Evolutionary conservation across 1,140 invertebrate species (phyloP), one percentile per base, ranked within the genome.

Genomic region (Drosophila tropicalis): DNA sequence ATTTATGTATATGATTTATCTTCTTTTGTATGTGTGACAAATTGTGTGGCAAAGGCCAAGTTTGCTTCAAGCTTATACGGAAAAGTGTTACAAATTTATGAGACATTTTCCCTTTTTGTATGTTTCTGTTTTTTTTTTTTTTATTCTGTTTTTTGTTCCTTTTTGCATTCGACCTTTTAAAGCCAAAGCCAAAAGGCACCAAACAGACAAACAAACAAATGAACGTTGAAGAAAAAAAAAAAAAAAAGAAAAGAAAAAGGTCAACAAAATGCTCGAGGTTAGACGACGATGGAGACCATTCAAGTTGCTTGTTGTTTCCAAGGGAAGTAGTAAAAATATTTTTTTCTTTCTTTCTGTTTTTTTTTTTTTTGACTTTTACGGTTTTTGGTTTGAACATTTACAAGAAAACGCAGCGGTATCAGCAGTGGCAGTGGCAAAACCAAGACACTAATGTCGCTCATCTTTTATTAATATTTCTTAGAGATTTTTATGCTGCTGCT

Each of bases 401-500:
- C 65, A 81, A 39, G 19, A 29, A 15, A 61, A 58, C 36, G 57
- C 47, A 67, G 62, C 58, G 41, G 66, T 76, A 76, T 70, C 69
- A 73, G 73, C 22, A 40, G 36, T n/a, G 29, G 67, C 36, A 39
- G 58, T 62, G 32, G 44, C 72, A 55, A 85, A 79, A 77, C 67
- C 76, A 75, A 80, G 72, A 78, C 84, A 89, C 85, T 87, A 87
- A 87, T 87, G 76, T 87, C 70, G 84, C 84, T 89, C 84, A 87
- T 87, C 84, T 87, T 87, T 87, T 87, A 89, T 87, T 87, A 89
- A 89, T 89, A 89, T 84, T 87, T 87, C 80, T 87, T 83, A 58
- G 70, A 80, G 84, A 89, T 87, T 89, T 87, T 89, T 83, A 79
- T 74, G 67, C 62, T 63, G 51, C 62, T 63, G 51, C 51, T 73